These are phyloP conservation scores for Lateolabrax maculatus DNA, from an alignment of 2,797 vertebrate genomes.

Conservation along the genomic window DNA sequence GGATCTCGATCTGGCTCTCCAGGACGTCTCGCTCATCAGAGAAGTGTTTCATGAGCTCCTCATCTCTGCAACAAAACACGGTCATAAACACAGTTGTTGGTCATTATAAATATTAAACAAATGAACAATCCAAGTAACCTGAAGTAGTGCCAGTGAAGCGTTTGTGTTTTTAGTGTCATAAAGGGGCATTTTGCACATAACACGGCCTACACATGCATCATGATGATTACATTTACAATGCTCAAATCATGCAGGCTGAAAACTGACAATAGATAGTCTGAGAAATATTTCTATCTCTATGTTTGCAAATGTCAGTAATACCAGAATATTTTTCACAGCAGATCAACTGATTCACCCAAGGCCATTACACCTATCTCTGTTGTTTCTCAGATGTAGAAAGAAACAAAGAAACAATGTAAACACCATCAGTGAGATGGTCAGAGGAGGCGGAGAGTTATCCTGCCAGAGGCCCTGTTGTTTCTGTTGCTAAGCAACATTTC, in stretches of 20 bases:
- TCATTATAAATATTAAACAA: neutral
- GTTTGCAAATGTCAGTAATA: neutral
- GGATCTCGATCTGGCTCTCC: constrained; percentile 94
- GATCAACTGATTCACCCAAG: neutral
- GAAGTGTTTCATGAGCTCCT: constrained; percentile 92
- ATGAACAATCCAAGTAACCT: neutral
- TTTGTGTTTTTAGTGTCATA: neutral
- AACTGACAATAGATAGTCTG: neutral
- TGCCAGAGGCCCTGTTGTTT: constrained; percentile 65
- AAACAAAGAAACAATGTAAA: constrained; percentile 29
- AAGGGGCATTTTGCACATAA: neutral
- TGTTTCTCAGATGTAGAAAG: constrained; percentile 4
- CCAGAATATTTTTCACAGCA: neutral
- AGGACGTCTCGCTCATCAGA: constrained; percentile 92
- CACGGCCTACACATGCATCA: neutral
- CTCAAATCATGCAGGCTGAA: neutral
- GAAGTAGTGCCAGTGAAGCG: neutral
- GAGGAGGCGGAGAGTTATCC: constrained; percentile 31
- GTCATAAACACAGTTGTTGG: constrained; percentile 1
- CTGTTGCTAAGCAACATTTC: constrained; percentile 78
- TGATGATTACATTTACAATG: neutral
- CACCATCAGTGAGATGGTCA: constrained; percentile 2
- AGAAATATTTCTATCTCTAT: neutral
- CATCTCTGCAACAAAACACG: constrained; percentile 86
- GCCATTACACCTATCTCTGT: neutral